Evolutionary conservation across 2,888 invertebrate species (phyloP).

Genomic region (Anoncus sp.): DNA sequence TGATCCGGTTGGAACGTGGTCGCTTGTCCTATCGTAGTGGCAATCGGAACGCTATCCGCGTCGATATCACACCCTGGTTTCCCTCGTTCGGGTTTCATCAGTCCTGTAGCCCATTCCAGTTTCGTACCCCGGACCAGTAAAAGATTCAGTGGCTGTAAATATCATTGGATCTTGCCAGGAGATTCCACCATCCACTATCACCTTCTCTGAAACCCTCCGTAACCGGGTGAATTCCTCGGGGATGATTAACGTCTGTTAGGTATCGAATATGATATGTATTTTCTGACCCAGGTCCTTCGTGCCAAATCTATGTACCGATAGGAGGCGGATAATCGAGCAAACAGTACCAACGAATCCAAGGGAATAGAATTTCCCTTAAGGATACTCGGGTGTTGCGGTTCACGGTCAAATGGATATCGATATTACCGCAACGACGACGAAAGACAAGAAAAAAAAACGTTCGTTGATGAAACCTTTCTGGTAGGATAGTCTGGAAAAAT

Average conservation of each 20-base stretch:
- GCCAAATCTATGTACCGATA: neutral
- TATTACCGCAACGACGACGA: too few species aligned
- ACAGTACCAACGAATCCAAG: slow-evolving; percentile 14
- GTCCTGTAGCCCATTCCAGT: neutral
- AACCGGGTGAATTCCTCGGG: slow-evolving; percentile 25
- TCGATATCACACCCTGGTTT: slow-evolving; percentile 41
- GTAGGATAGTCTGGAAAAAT: too few species aligned
- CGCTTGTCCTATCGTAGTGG: slow-evolving; percentile 63
- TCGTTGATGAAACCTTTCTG: too few species aligned
- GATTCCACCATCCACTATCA: slow-evolving; percentile 27
- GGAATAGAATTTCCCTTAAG: slow-evolving; percentile 15
- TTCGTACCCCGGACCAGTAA: slow-evolving; percentile 2
- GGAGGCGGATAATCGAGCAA: neutral
- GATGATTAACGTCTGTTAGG: slow-evolving; percentile 52
- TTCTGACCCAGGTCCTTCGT: neutral
- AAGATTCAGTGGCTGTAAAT: slow-evolving; percentile 24
- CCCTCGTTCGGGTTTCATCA: slow-evolving; percentile 20
- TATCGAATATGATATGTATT: slow-evolving; percentile 1
- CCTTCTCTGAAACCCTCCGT: neutral
- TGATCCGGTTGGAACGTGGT: slow-evolving; percentile 68
- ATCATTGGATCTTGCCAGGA: slow-evolving; percentile 58
- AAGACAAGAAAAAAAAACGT: slow-evolving; percentile 7
- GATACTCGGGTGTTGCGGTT: slow-evolving; percentile 22
- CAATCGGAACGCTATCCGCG: slow-evolving; percentile 45
- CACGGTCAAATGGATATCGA: neutral